These are phyloP conservation scores for Drymodes brunneopygia DNA, from an alignment of 2,113 vertebrate species.

Conservation along the genomic window DNA sequence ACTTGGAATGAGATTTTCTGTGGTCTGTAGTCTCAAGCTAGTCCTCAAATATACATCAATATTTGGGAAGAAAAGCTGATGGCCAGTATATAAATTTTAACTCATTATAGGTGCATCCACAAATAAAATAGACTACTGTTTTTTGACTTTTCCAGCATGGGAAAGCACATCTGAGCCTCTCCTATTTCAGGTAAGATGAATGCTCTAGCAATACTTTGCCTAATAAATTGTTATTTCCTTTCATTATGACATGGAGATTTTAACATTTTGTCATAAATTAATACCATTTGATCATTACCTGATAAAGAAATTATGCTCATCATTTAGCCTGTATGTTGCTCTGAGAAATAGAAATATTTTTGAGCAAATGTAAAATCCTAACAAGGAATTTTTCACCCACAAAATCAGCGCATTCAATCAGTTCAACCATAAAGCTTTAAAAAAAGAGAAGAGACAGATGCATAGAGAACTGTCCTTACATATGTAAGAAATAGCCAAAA, in stretches of 20 bases:
- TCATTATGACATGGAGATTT: neutral
- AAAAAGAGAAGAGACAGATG: neutral
- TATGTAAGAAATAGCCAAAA: neutral
- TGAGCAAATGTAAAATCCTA: fast-evolving
- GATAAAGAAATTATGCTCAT: neutral
- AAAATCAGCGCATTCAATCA: neutral
- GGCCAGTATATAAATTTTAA: neutral
- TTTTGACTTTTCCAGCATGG: neutral
- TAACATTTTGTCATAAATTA: neutral
- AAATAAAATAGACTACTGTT: neutral
- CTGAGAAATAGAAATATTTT: neutral
- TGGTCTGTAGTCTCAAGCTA: neutral
- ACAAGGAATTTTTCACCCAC: neutral
- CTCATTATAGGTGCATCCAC: neutral
- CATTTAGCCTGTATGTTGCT: neutral
- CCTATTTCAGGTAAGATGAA: neutral
- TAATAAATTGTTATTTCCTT: neutral
- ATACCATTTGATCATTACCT: neutral
- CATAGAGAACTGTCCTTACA: neutral
- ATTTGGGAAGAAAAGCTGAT: neutral
- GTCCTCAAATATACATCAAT: neutral
- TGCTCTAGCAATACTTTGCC: neutral
- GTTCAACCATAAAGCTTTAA: neutral
- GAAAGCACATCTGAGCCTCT: neutral
- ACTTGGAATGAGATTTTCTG: neutral